A percentile compares a stretch with the other conserved stretches of the same genome.
phyloP scores from a whole-genome alignment of 2,113 vertebrate genomes.

The Neoarius graeffei region DNA sequence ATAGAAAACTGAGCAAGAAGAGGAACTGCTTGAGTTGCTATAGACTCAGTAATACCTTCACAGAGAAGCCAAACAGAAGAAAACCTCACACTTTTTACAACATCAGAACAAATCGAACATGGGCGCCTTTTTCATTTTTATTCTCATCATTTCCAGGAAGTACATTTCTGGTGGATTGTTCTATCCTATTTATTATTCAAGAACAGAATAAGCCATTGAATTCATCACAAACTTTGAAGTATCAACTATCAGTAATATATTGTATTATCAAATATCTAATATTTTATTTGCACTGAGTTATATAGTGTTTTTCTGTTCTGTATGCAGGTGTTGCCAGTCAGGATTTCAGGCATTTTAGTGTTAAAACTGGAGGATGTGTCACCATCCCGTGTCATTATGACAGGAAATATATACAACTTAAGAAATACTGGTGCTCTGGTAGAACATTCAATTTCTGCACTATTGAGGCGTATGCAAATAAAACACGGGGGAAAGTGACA shows the following conservation, averaged over 20 bases:
- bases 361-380: constrained; percentile 30
- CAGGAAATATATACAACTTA: background rate
- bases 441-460: accelerated
- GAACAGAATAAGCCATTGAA: background rate
- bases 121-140: background rate
- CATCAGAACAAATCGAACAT: background rate
- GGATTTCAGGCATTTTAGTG: background rate
- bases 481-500: background rate
- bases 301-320: background rate
- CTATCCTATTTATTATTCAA: background rate
- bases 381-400: constrained; percentile 46
- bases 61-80: background rate
- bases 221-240: too few species aligned
- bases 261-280: background rate
- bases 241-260: background rate
- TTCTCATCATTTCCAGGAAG: background rate
- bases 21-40: background rate
- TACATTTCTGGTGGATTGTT: background rate
- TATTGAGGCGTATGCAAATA: background rate
- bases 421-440: constrained; percentile 47
- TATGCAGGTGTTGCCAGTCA: background rate
- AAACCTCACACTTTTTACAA: background rate
- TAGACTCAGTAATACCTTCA: background rate
- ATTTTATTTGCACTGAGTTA: background rate
- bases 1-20: background rate